These are phyloP conservation scores for Andricus quercusramuli DNA, from an alignment of 2,888 invertebrate genomes.

Conservation along the genomic window DNA sequence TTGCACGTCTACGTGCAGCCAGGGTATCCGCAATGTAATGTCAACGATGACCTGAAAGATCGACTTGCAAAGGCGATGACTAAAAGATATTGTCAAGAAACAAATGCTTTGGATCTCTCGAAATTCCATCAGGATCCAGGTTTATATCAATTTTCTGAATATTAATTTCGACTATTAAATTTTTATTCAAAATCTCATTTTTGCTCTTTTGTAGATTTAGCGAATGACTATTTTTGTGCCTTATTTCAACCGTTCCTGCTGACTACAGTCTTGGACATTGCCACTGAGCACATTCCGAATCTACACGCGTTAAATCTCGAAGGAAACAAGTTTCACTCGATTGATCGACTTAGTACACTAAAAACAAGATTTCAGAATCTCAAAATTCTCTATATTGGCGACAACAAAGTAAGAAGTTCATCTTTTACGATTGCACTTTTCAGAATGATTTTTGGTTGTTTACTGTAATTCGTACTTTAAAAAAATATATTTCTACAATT, in stretches of 20 bases:
- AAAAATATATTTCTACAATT: too few relatives aligned
- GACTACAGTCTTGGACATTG: conserved; percentile 87
- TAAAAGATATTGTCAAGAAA: conserved; percentile 86
- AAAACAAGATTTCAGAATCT: conserved; percentile 85
- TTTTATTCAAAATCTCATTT: conserved; percentile 14
- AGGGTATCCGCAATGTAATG: conserved; percentile 61
- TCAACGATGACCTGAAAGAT: conserved; percentile 85
- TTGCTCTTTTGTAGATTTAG: conserved; percentile 80
- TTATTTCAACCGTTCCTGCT: conserved; percentile 87
- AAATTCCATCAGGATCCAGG: conserved; percentile 89
- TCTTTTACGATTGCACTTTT: too few relatives aligned
- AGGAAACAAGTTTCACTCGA: conserved; percentile 86
- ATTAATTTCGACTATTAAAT: background rate
- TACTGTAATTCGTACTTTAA: too few relatives aligned
- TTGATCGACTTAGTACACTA: conserved; percentile 85
- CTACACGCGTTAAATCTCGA: conserved; percentile 89
- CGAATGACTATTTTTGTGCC: conserved; percentile 86
- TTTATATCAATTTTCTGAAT: conserved; percentile 62
- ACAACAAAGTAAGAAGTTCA: conserved; percentile 85
- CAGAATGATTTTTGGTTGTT: too few relatives aligned
- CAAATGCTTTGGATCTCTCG: conserved; percentile 88
- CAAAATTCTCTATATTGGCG: conserved; percentile 89
- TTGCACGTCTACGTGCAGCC: conserved; percentile 71
- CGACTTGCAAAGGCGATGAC: conserved; percentile 91
- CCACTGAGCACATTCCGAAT: conserved; percentile 91